A percentile compares a stretch with the other conserved stretches of the same genome.
These are phyloP conservation scores for Neogobius melanostomus DNA, from an alignment of 2,113 vertebrate species.

Conservation along the genomic window DNA sequence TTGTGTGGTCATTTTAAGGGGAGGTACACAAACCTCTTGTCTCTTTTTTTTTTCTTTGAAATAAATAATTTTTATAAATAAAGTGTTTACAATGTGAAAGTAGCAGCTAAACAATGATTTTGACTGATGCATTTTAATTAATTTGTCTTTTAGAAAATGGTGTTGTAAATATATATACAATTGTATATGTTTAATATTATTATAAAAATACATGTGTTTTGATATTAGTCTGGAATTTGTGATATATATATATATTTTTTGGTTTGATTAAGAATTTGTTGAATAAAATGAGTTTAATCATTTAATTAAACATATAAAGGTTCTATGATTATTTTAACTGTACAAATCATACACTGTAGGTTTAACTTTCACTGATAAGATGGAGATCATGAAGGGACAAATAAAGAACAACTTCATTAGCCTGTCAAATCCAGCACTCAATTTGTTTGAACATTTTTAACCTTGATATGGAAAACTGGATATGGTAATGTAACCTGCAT, in stretches of 20 bases:
- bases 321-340: neutral
- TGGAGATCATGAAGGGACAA: no score
- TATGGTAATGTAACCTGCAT: no score
- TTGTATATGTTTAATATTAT: neutral
- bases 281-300: neutral
- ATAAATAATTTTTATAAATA: neutral
- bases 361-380: neutral
- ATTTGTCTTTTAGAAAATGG: neutral
- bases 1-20: neutral
- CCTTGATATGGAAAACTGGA: no score
- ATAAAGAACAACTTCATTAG: no score
- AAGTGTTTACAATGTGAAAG: constrained; percentile 3
- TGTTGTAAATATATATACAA: no score
- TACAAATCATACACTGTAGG: neutral
- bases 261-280: neutral
- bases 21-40: neutral
- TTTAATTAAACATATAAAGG: neutral
- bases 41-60: neutral
- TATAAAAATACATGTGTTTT: neutral
- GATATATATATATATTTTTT: neutral
- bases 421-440: no score
- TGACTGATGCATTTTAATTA: neutral
- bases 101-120: neutral
- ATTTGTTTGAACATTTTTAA: no score
- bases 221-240: neutral